These are phyloP conservation scores for Dryobotodes eremita DNA, from an alignment of 2,888 invertebrate species.

Conservation along the genomic window DNA sequence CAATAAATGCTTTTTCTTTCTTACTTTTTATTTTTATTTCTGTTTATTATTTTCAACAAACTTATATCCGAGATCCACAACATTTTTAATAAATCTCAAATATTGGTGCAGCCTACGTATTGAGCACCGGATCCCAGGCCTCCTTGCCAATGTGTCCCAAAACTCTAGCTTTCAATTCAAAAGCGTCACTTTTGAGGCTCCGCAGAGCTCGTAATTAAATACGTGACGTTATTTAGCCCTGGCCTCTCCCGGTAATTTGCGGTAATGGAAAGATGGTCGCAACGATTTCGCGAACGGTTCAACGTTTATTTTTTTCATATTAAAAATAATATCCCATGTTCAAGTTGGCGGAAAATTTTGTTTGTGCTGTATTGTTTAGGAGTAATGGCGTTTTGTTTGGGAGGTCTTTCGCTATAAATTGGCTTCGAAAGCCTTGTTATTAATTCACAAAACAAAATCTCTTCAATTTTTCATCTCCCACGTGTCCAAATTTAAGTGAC, in stretches of 20 bases:
- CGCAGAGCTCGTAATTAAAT: constrained; percentile 86
- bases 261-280: constrained; percentile 81
- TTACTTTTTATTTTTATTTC: too few species aligned
- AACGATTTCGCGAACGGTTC: constrained; percentile 78
- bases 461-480: neutral
- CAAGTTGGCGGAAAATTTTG: constrained; percentile 67
- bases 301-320: constrained; percentile 74
- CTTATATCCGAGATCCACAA: neutral
- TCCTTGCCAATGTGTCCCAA: constrained; percentile 70
- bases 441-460: constrained; percentile 24
- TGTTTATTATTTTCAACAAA: neutral
- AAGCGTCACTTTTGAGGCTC: constrained; percentile 82
- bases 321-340: constrained; percentile 70
- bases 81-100: neutral
- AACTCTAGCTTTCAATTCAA: constrained; percentile 83
- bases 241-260: constrained; percentile 81
- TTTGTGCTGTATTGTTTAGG: constrained; percentile 65
- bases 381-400: constrained; percentile 61
- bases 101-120: neutral
- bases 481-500: neutral
- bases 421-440: constrained; percentile 29
- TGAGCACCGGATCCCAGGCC: constrained; percentile 17
- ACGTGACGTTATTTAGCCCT: constrained; percentile 87
- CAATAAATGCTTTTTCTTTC: too few species aligned
- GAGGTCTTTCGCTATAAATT: constrained; percentile 57